Base-by-base conservation (phyloP, 2,797 vertebrate species). In the Rhabdomys pumilio region DNA sequence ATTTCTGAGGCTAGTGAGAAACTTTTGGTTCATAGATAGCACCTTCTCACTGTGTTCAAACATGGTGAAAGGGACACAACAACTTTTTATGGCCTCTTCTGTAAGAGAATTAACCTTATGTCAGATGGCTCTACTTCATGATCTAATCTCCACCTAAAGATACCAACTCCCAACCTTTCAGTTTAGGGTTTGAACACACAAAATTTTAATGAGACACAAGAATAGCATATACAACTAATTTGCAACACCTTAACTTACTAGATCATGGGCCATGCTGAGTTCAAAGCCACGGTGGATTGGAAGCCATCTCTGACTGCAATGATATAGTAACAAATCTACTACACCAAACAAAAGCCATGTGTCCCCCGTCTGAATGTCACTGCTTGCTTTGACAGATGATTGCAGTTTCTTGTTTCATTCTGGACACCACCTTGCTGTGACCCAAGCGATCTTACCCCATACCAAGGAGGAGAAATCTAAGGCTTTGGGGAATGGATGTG, bases 281-380 rank as follows among this genome's bases (percentile, higher is more conserved):
- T 79, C 53, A 55, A 85, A 82, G 90, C 75, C 53, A 84, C 67
- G 11, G 57, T 81, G 75, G 87, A 89, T 69, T 89, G 61, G 63
- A 86, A 82, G 93, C 76, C 47, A 89, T 75, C 24, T 80, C 84
- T 17, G 50, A 80, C 1, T 80, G 34, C 89, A 94, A 38, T 59
- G 31, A 80, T 31, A 90, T 34, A 72, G 84, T 65, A 93, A 65
- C 55, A 89, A 80, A 91, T 29, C 83, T 89, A 61, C 79, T 6
- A 31, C 73, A 81, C 31, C 24, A 84, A n/a, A 85, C 22, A 89
- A 82, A 94, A 57, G 10, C 59, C 93, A 24, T 0, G 2, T 41
- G n/a, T n/a, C 26, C 69, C 75, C 91, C 44, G 47, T 79, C 34
- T 50, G 5, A 91, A 69, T 53, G 34, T n/a, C 13, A 14, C 34